phyloP scores from a whole-genome alignment of 2,888 invertebrate genomes.

The Escarpia spicata region DNA sequence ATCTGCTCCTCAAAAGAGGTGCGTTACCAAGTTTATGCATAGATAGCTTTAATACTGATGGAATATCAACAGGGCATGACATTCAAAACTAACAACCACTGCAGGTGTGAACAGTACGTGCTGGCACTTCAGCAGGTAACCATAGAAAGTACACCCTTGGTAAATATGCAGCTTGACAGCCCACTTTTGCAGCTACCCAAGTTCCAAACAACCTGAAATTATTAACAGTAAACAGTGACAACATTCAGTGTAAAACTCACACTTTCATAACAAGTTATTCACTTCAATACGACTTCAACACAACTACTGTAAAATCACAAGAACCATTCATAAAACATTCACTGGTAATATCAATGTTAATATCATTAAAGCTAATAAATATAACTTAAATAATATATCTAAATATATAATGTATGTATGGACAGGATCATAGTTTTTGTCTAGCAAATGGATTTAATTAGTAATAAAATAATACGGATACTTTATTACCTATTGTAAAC shows the following conservation, averaged over 20 bases:
- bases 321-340: background rate
- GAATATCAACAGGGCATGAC: background rate
- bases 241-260: background rate
- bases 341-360: conserved; percentile 1
- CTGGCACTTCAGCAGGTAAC: background rate
- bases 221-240: background rate
- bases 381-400: background rate
- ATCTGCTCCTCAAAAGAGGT: background rate
- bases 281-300: background rate
- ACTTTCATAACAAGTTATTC: background rate
- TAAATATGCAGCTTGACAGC: background rate
- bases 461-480: no score
- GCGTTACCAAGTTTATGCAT: background rate
- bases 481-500: no score
- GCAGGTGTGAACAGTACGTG: background rate
- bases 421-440: background rate
- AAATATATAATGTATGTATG: background rate
- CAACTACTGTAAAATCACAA: background rate
- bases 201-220: background rate
- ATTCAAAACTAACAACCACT: background rate
- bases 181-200: background rate
- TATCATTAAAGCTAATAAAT: background rate
- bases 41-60: background rate
- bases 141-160: background rate
- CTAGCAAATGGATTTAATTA: background rate